phyloP scores from a whole-genome alignment of 2,888 invertebrate genomes.

The Auanema freiburgensis region DNA sequence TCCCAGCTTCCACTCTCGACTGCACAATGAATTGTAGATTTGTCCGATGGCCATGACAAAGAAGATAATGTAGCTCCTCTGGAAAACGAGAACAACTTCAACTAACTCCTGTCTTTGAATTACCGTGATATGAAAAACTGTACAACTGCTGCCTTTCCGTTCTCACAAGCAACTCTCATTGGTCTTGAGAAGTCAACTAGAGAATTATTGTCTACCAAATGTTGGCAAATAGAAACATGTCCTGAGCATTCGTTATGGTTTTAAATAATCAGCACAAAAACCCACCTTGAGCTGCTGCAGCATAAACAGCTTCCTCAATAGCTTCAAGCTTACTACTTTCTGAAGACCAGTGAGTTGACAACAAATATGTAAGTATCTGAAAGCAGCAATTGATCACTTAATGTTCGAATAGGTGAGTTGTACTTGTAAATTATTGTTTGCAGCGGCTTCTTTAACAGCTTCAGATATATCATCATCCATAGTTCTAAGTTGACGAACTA shows the following conservation, averaged over 20 bases:
- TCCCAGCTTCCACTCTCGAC: slow-evolving; percentile 29
- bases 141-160: slow-evolving; percentile 18
- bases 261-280: not conserved
- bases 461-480: slow-evolving; percentile 12
- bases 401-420: not conserved
- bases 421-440: slow-evolving; percentile 71
- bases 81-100: not conserved
- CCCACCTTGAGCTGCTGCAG: slow-evolving; percentile 71
- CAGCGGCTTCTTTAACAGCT: slow-evolving; percentile 67
- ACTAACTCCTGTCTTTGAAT: not conserved
- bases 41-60: slow-evolving; percentile 19
- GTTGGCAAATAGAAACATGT: slow-evolving; percentile 17
- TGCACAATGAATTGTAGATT: slow-evolving; percentile 21
- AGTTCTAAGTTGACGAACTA: slow-evolving; percentile 65
- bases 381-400: not conserved
- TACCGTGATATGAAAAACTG: slow-evolving; percentile 24
- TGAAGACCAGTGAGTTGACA: slow-evolving; percentile 2
- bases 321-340: slow-evolving; percentile 8
- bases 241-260: slow-evolving; percentile 3
- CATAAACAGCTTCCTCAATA: slow-evolving; percentile 17
- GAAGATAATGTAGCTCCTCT: slow-evolving; percentile 21
- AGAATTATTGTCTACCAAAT: slow-evolving; percentile 14
- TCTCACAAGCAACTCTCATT: slow-evolving; percentile 23
- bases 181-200: slow-evolving; percentile 12
- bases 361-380: not conserved